Base-by-base conservation (phyloP, 2,888 invertebrate species). In the Caenorhabditis sulstoni region DNA sequence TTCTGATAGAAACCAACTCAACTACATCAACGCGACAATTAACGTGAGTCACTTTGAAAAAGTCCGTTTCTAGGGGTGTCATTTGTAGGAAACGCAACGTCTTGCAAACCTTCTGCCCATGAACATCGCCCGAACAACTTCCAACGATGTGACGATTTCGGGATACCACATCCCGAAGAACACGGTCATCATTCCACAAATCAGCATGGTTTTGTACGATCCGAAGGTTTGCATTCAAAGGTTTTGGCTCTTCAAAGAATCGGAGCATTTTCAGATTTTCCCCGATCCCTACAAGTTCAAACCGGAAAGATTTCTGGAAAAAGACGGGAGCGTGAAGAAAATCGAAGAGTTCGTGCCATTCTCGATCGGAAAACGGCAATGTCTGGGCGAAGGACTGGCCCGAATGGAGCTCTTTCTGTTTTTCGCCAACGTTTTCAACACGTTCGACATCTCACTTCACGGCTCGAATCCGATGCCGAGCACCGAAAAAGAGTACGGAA, bases 371-470 rank as follows among this genome's bases (percentile, higher is more conserved):
- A 75, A 76, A 37, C 47, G 81, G 12, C 71, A 73, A 22, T 81
- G 81, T 66, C 61, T 67, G 0, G 81, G 81, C 2, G 81, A 81
- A 55, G 76, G 81, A 37, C 50, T 81, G 11, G 81, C 81, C 1
- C 39, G 59, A 39, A 75, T 81, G 75, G 81, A 81, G 29, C 61
- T 81, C 8, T 81, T 81, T 59, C 45, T 79, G 4, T 79, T 81
- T 50, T 52, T 78, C 37, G 71, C 79, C 12, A 81, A 81, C 37
- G 29, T 81, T 12, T 67, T 75, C 41, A 74, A 81, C 67, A 55
- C 66, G 39, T 81, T 78, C 49, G n/a, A 52, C 14, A 44, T 59
- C 37, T 3, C 18, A 29, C 16, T 59, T 3, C 57, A 59, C 35
- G 11, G 8, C 11, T 12, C 12, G 7, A 52, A 59, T 52, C 29